phyloP scores from a whole-genome alignment of 2,113 vertebrate species.

The Erpornis zantholeuca region DNA sequence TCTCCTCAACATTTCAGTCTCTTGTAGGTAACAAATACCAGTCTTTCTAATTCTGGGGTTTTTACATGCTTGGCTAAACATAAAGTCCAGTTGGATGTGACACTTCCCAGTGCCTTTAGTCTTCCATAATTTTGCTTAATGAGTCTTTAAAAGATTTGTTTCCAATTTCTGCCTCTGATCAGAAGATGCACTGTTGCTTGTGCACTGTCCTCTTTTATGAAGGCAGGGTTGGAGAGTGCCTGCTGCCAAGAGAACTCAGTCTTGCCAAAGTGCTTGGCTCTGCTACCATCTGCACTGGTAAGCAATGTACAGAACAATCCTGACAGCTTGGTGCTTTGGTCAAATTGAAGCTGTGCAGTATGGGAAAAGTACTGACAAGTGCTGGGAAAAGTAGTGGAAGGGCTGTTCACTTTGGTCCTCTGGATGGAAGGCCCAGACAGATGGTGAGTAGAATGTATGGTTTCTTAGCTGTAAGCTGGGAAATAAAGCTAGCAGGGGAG shows the following conservation, averaged over 20 bases:
- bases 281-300: background rate
- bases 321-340: background rate
- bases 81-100: background rate
- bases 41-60: background rate
- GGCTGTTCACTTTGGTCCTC: background rate
- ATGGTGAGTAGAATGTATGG: background rate
- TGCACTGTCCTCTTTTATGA: background rate
- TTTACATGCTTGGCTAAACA: background rate
- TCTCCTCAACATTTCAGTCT: background rate
- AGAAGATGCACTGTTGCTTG: background rate
- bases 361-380: background rate
- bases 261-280: background rate
- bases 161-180: background rate
- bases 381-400: background rate
- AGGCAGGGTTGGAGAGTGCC: fast-evolving
- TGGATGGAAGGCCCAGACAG: background rate
- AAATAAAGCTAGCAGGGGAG: background rate
- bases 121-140: background rate
- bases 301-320: background rate
- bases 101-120: background rate
- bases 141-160: background rate
- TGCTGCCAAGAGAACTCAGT: background rate
- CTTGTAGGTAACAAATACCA: background rate
- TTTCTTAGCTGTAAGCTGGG: background rate
- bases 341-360: background rate